phyloP scores from a whole-genome alignment of 1,140 invertebrate genomes.

The Xylocopa sonorina region DNA sequence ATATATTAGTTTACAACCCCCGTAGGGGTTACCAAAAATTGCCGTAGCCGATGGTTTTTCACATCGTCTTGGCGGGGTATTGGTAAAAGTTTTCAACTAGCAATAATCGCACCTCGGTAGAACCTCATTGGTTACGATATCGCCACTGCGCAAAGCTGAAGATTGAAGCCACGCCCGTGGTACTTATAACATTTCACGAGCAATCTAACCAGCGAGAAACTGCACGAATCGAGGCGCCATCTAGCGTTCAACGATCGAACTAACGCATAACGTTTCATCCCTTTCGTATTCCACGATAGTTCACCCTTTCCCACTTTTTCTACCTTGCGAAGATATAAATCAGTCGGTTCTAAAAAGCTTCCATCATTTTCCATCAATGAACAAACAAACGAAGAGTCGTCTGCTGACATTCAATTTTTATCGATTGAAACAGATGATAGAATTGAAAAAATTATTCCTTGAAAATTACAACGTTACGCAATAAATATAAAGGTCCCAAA shows the following conservation, averaged over 20 bases:
- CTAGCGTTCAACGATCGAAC: background rate
- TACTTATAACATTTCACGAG: slow-evolving; percentile 38
- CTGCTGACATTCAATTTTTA: too few species aligned
- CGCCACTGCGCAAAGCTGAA: slow-evolving; percentile 88
- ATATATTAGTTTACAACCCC: slow-evolving; percentile 52
- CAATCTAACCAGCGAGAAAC: slow-evolving; percentile 10
- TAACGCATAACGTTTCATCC: too few species aligned
- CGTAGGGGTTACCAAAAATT: slow-evolving; percentile 89
- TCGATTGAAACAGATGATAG: too few species aligned
- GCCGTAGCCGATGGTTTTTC: slow-evolving; percentile 94
- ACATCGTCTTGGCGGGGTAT: slow-evolving; percentile 96
- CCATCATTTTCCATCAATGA: background rate
- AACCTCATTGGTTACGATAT: slow-evolving; percentile 94
- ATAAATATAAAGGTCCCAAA: background rate
- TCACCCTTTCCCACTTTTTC: background rate
- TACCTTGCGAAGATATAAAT: background rate
- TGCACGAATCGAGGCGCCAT: slow-evolving; percentile 1
- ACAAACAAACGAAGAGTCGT: background rate
- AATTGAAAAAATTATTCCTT: too few species aligned
- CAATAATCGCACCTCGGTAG: slow-evolving; percentile 94
- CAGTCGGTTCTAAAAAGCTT: background rate
- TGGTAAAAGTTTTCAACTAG: slow-evolving; percentile 96
- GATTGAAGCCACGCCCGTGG: rapidly evolving
- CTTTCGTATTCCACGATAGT: too few species aligned
- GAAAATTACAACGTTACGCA: too few species aligned